Evolutionary conservation across 2,113 vertebrate genomes (phyloP).

Genomic region (Cromileptes altivelis): DNA sequence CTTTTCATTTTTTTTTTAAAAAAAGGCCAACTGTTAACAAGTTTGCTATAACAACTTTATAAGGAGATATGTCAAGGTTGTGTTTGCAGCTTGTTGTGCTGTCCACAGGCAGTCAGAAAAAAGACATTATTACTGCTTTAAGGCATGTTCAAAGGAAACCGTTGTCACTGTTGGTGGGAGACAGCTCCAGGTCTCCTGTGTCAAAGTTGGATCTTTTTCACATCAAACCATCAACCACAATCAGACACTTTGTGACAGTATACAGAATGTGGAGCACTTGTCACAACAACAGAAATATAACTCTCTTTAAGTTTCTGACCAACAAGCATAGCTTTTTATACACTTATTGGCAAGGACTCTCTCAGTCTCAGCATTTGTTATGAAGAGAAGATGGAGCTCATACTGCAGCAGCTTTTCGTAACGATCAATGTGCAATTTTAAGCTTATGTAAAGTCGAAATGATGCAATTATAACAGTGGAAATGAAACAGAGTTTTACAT

Average conservation of each 20-base stretch:
- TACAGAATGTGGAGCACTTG: too few species aligned
- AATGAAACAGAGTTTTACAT: constrained; percentile 49
- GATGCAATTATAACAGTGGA: constrained; percentile 28
- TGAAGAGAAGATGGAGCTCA: background rate
- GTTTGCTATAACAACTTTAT: background rate
- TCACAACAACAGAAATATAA: background rate
- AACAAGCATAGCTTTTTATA: background rate
- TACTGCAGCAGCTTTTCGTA: constrained; percentile 17
- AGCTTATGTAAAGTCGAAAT: constrained; percentile 29
- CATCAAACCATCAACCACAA: background rate
- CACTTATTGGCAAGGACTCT: background rate
- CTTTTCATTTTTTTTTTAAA: too few species aligned
- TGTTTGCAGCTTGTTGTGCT: background rate
- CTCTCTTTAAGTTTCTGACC: background rate
- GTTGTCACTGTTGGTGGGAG: background rate
- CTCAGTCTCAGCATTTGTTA: background rate
- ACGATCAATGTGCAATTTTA: constrained; percentile 38
- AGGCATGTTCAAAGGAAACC: background rate
- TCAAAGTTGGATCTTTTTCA: background rate
- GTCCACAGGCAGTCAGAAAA: background rate
- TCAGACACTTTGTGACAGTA: background rate
- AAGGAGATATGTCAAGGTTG: background rate
- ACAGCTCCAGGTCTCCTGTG: background rate
- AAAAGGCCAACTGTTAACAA: too few species aligned
- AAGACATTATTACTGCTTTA: constrained; percentile 6